Evolutionary conservation across 2,113 vertebrate species (phyloP).

Genomic region (Etheostoma spectabile): DNA sequence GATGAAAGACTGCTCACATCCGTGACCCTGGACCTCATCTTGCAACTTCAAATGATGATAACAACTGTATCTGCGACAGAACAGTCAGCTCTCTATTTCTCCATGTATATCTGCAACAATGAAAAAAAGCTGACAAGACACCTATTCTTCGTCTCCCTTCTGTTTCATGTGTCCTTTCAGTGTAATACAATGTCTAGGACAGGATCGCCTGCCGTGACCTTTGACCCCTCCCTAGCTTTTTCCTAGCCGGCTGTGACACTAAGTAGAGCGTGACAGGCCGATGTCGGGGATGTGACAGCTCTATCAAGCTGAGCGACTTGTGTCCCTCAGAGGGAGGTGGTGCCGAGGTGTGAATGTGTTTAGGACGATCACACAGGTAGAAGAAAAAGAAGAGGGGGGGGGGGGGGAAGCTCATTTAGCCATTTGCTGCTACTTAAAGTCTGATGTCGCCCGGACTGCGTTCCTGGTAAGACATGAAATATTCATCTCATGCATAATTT

Average conservation of each 20-base stretch:
- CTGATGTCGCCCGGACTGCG: neutral
- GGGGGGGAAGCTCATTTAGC: slow-evolving; percentile 23
- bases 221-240: slow-evolving; percentile 7
- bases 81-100: neutral
- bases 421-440: slow-evolving; percentile 24
- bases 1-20: neutral
- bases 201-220: slow-evolving; percentile 13
- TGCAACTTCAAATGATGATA: slow-evolving; percentile 2
- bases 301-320: neutral
- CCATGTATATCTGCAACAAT: neutral
- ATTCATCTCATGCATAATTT: slow-evolving; percentile 69
- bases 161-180: slow-evolving; percentile 5
- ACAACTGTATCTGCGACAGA: slow-evolving; percentile 12
- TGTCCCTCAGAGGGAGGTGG: slow-evolving; percentile 1
- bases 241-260: neutral
- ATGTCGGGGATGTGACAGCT: slow-evolving; percentile 19
- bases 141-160: neutral
- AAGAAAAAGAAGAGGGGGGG: too few species aligned
- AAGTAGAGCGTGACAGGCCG: slow-evolving; percentile 3
- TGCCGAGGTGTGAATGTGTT: slow-evolving; percentile 6
- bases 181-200: neutral
- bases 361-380: slow-evolving; percentile 20
- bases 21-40: neutral
- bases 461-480: slow-evolving; percentile 54
- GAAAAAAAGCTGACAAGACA: neutral